Percentiles rank a stretch among this genome's conserved stretches.
These are phyloP conservation scores for Scytalopus superciliaris DNA, from an alignment of 2,113 vertebrate species.

Conservation along the genomic window DNA sequence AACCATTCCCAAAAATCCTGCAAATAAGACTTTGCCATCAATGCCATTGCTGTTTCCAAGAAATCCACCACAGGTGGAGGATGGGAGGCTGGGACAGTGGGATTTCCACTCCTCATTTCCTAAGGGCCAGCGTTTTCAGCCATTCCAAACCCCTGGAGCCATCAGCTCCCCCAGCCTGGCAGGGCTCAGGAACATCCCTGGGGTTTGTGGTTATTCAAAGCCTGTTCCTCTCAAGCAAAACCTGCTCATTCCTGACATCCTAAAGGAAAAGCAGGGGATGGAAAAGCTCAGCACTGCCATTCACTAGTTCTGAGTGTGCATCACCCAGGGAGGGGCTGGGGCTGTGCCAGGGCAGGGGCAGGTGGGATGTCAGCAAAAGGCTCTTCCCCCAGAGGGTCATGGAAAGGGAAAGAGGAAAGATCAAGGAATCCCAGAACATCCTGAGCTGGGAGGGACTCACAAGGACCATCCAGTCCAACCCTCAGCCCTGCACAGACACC, in stretches of 20 bases:
- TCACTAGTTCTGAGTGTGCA: accelerated
- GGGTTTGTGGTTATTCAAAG: neutral
- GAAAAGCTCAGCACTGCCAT: neutral
- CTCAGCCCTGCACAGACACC: neutral
- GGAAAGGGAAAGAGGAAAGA: too few relatives aligned
- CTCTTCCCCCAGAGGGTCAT: neutral
- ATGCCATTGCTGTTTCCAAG: neutral
- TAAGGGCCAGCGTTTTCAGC: neutral
- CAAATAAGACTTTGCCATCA: neutral
- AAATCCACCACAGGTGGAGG: neutral
- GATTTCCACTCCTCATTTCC: neutral
- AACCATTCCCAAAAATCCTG: neutral
- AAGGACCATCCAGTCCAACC: neutral
- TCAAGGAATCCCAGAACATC: neutral
- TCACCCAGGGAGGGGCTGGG: neutral
- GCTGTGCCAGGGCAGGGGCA: neutral
- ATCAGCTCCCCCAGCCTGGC: neutral
- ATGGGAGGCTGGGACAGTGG: neutral
- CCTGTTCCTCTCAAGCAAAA: neutral
- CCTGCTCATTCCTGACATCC: accelerated
- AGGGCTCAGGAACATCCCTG: accelerated
- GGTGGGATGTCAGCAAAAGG: neutral
- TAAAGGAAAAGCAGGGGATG: neutral
- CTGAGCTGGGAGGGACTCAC: neutral
- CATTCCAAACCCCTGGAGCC: neutral